These are phyloP conservation scores for Cuculus canorus DNA, from an alignment of 2,797 vertebrate species.

Conservation along the genomic window DNA sequence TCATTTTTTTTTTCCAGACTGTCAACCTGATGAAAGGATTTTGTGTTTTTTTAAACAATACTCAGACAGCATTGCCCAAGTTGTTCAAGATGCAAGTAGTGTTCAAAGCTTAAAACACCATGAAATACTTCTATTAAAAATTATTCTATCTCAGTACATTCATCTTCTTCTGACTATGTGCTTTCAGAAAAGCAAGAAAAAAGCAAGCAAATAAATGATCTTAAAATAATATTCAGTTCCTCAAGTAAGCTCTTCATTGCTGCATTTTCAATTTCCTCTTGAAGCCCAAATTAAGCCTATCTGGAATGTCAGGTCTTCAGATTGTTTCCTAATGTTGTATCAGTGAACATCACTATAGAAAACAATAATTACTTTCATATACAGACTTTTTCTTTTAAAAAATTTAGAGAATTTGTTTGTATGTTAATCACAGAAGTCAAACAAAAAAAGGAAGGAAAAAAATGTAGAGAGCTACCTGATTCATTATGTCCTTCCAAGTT, in stretches of 20 bases:
- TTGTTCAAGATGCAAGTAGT: conserved; percentile 1
- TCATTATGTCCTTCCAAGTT: neutral
- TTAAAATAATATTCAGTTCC: neutral
- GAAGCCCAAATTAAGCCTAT: neutral
- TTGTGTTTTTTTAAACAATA: conserved; percentile 20
- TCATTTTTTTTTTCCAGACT: conserved; percentile 16
- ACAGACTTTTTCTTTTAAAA: neutral
- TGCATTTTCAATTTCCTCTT: neutral
- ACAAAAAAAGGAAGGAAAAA: fast-evolving
- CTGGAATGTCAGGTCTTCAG: neutral
- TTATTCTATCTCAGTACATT: neutral
- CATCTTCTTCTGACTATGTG: neutral
- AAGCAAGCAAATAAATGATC: neutral
- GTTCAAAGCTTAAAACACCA: conserved; percentile 6
- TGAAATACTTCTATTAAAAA: neutral
- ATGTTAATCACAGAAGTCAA: neutral
- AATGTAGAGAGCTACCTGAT: neutral
- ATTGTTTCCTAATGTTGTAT: neutral
- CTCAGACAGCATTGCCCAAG: conserved; percentile 28
- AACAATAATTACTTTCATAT: neutral
- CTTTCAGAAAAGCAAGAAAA: neutral
- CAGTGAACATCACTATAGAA: neutral
- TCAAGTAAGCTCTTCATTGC: neutral
- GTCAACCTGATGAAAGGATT: conserved; percentile 52
- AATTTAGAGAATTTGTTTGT: neutral